Evolutionary conservation across 2,797 vertebrate species (phyloP), one percentile per base, ranked within the genome.

Genomic region (Brachymystax lenok): DNA sequence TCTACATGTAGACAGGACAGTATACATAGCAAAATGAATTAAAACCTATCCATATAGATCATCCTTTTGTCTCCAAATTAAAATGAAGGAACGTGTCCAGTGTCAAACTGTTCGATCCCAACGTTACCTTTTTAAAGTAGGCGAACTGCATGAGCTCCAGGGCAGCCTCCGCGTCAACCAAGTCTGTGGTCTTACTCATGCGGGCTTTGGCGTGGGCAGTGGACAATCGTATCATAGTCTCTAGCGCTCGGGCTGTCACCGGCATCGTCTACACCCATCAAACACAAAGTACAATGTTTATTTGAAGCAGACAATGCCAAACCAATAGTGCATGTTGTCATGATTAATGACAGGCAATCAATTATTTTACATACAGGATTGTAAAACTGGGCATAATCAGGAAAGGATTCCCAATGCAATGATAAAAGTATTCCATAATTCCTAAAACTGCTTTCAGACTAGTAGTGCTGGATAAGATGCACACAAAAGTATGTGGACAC

Each of bases 81-180:
- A 19, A 28, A 51, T 74, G 21, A 70, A 19, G 8, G 8, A 19
- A 50, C 40, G 5, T 33, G 64, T 40, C 24, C 71, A 46, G 27
- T 30, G 30, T 27, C 24, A 13, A 19, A 56, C 19, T 19, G 52
- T 54, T 54, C 21, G 0, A 5, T 3, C 0, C 56, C 50, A 84
- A 16, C 0, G n/a, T 82, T 77, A 84, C 88, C 81, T 89, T 93
- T 80, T 92, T 86, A 73, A 90, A 86, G 74, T 69, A 91, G 5
- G 87, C 89, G 86, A 89, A 93, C 78, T 86, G 91, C 80, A 91
- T 85, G 77, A 92, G 80, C 77, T 93, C 89, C 77, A 88, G 46
- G 12, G 91, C 93, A 0, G 92, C 93, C 86, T 96, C 94, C 0
- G 96, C 94, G 0, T 97, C 96, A 77, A 94, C 92, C 73, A 96